Evolutionary conservation across 2,797 vertebrate genomes (phyloP), one percentile per base, ranked within the genome.

Genomic region (Tokudaia tokunoshimensis): DNA sequence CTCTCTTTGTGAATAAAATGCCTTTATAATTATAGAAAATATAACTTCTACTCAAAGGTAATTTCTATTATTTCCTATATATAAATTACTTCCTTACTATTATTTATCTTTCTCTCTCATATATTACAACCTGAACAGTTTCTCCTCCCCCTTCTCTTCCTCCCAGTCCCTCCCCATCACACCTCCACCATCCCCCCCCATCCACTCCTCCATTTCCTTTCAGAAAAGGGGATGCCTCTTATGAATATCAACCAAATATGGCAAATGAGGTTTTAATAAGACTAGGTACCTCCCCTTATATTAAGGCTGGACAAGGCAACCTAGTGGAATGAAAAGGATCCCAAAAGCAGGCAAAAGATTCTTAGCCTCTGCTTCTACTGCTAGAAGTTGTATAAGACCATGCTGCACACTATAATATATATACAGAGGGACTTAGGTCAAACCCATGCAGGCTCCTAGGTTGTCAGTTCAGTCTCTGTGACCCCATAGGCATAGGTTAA

Each of bases 21-120:
- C 26, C 52, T 74, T 75, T 59, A 63, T 15, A 63, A n/a, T 50
- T 63, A 12, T 41, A 76, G n/a, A 85, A 81, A 52, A 44, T 72
- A 31, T 22, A 94, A 63, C 19, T 67, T 50, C 57, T 72, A 12
- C 24, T 37, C 59, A 82, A 89, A 94, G 93, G 24, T 55, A 85
- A 31, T 83, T 59, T 86, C n/a, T n/a, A 7, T 41, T 12, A 61
- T 31, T 80, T 83, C 47, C 47, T 37, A 14, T 57, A 50, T 5
- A 78, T 85, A 61, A 67, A 76, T 91, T 24, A 81, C 34, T 82
- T 90, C 82, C 41, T 90, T n/a, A 47, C 26, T 76, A 76, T 76
- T 76, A 47, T 44, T 44, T 75, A 41, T 44, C 44, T 75, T 75
- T 76, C 22, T 47, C 22, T 47, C 41, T 44, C 24, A 76, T 13